Evolutionary conservation across 2,113 vertebrate species (phyloP).

Genomic region (Acinonyx jubatus): DNA sequence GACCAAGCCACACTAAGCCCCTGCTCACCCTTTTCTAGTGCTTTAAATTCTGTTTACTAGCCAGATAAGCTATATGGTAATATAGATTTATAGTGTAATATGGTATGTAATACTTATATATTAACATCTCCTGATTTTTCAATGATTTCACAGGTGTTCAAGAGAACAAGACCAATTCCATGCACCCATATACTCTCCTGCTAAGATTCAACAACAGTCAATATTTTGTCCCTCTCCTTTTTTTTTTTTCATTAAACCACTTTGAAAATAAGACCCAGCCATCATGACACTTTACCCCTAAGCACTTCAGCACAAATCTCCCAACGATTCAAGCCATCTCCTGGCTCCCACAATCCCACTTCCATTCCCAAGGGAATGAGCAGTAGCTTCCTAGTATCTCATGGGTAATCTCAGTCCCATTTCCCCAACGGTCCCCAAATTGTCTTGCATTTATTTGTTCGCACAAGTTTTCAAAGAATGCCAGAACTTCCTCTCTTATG

Average conservation of each 20-base stretch:
- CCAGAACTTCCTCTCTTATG: background rate
- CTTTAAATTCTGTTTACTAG: background rate
- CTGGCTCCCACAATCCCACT: background rate
- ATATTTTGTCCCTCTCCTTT: background rate
- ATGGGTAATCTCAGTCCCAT: background rate
- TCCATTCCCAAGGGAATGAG: background rate
- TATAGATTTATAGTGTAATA: background rate
- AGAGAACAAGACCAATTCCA: background rate
- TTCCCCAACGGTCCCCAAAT: background rate
- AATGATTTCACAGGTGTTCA: background rate
- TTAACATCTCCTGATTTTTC: background rate
- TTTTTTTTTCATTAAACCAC: background rate
- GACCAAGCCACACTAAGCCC: background rate
- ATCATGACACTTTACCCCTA: background rate
- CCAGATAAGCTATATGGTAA: background rate
- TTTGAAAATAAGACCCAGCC: background rate
- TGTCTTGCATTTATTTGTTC: background rate
- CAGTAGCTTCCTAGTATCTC: background rate
- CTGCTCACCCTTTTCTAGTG: background rate
- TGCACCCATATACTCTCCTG: background rate
- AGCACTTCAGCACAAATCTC: background rate
- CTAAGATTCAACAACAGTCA: background rate
- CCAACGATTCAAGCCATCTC: background rate
- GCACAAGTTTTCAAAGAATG: background rate
- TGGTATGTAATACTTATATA: background rate